Conservation (phyloP, 2,797 vertebrate genomes). For the Gallinago solitaria region DNA sequence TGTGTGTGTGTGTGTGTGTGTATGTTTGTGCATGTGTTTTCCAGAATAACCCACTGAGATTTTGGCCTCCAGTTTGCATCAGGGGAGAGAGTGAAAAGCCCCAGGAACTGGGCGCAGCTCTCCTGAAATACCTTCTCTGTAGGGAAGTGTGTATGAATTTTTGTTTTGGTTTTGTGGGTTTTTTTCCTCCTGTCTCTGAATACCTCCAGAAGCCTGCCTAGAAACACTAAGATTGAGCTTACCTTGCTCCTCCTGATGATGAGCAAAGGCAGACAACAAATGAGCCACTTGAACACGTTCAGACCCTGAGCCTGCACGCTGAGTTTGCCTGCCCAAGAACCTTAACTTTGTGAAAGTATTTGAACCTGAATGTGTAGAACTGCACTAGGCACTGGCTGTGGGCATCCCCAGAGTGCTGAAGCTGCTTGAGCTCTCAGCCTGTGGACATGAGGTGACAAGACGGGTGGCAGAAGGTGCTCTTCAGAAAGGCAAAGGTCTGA, state of each 20-base stretch:
- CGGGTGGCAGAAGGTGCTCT: neutral
- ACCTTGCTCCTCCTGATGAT: neutral
- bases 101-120: neutral
- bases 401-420: neutral
- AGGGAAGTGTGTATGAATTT: neutral
- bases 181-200: neutral
- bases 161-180: neutral
- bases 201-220: constrained; percentile 38
- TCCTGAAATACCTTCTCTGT: neutral
- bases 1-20: neutral
- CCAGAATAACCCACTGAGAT: neutral
- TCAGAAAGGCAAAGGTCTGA: neutral
- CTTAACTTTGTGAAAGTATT: neutral
- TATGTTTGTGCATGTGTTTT: constrained; percentile 23
- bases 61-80: neutral
- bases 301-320: neutral
- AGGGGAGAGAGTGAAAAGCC: neutral
- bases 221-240: constrained; percentile 39
- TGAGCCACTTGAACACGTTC: neutral
- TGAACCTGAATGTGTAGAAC: neutral
- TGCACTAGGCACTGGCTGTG: neutral
- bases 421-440: neutral
- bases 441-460: neutral
- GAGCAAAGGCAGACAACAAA: neutral
- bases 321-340: neutral